Evolutionary conservation across 2,797 vertebrate genomes (phyloP).

Genomic region (Danio albolineatus): DNA sequence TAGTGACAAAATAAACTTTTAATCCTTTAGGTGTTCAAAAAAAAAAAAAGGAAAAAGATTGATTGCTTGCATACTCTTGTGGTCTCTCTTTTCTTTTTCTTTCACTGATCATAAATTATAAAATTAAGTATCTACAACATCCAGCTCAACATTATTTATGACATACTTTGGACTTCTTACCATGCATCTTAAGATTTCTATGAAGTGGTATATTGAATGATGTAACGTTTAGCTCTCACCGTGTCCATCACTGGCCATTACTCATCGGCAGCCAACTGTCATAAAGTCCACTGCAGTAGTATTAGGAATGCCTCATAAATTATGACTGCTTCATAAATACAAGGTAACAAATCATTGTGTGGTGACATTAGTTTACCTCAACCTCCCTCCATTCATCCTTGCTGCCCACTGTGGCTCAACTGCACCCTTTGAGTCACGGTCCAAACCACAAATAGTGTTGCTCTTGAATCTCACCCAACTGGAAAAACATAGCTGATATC

Average conservation of each 20-base stretch:
- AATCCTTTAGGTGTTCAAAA: background rate
- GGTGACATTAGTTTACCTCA: constrained; percentile 56
- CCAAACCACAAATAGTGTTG: constrained; percentile 73
- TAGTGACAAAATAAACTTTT: constrained; percentile 16
- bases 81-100: constrained; percentile 6
- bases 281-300: constrained; percentile 54
- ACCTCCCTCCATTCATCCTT: constrained; percentile 54
- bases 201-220: constrained; percentile 39
- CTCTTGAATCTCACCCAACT: constrained; percentile 72
- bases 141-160: constrained; percentile 32
- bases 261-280: constrained; percentile 55
- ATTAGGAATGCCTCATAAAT: constrained; percentile 62
- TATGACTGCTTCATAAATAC: constrained; percentile 61
- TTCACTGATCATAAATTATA: constrained; percentile 26
- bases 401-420: constrained; percentile 63
- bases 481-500: constrained; percentile 71
- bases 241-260: constrained; percentile 29
- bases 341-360: constrained; percentile 59
- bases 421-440: constrained; percentile 64
- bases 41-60: constrained; percentile 4
- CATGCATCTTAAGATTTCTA: constrained; percentile 32
- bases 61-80: constrained; percentile 11
- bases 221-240: constrained; percentile 27
- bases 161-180: constrained; percentile 33
- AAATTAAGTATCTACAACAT: constrained; percentile 17